These are phyloP conservation scores for Entomyzon cyanotis DNA, from an alignment of 2,113 vertebrate genomes.

Conservation along the genomic window DNA sequence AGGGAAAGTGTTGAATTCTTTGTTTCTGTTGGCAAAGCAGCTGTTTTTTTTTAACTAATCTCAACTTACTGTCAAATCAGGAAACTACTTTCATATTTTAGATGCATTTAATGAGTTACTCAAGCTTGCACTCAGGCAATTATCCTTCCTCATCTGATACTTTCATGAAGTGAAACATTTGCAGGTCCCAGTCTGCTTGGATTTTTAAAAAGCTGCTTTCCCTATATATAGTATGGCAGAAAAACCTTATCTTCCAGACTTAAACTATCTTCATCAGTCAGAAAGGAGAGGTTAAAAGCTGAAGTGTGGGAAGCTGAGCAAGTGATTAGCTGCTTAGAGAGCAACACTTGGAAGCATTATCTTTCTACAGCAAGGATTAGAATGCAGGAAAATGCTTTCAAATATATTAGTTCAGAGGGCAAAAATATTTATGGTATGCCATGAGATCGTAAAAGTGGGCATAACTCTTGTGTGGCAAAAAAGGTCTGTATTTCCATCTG, in stretches of 20 bases:
- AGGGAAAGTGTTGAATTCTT: background rate
- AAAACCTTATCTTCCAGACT: conserved; percentile 26
- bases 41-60: conserved; percentile 61
- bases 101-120: conserved; percentile 28
- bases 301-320: background rate
- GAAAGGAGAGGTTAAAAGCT: background rate
- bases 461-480: background rate
- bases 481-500: background rate
- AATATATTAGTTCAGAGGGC: background rate
- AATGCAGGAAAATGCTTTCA: conserved; percentile 18
- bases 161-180: background rate
- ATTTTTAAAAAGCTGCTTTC: conserved; percentile 17
- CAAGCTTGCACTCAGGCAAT: background rate
- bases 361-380: background rate
- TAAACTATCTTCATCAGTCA: background rate
- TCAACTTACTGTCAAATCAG: conserved; percentile 64
- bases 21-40: conserved; percentile 60
- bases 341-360: background rate
- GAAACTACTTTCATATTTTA: conserved; percentile 13
- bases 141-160: conserved; percentile 8
- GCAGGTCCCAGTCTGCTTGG: background rate
- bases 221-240: background rate
- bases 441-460: conserved; percentile 1
- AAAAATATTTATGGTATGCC: background rate
- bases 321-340: conserved; percentile 2